Evolutionary conservation across 2,888 invertebrate genomes (phyloP).

Genomic region (Ectobius pallidus): DNA sequence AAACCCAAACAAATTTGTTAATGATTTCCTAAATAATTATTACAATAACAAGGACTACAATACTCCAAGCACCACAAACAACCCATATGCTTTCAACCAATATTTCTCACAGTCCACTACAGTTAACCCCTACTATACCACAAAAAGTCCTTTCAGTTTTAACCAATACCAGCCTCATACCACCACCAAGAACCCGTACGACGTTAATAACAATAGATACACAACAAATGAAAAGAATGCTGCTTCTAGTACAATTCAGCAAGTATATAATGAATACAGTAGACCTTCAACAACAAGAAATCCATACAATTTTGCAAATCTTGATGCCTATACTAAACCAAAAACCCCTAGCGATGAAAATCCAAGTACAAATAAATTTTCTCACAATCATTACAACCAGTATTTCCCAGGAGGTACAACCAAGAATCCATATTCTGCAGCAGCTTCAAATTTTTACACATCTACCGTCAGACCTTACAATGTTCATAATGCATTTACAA

Average conservation of each 20-base stretch:
- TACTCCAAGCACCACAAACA: slow-evolving; percentile 15
- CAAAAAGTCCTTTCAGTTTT: slow-evolving; percentile 47
- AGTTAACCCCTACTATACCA: slow-evolving; percentile 33
- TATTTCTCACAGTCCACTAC: slow-evolving; percentile 5
- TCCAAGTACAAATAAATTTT: not conserved
- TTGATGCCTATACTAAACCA: not conserved
- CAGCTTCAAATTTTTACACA: slow-evolving; percentile 8
- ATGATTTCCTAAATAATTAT: slow-evolving; percentile 4
- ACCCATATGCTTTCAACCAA: not conserved
- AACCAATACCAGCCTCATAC: slow-evolving; percentile 42
- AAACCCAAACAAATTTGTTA: not conserved
- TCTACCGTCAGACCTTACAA: not conserved
- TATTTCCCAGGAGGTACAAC: slow-evolving; percentile 48
- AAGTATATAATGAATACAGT: slow-evolving; percentile 32
- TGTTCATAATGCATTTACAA: slow-evolving; percentile 11
- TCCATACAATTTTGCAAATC: slow-evolving; percentile 46
- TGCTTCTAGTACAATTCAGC: slow-evolving; percentile 47
- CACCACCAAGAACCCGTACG: slow-evolving; percentile 37
- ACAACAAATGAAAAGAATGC: not conserved
- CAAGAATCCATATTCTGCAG: slow-evolving; percentile 46
- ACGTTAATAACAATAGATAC: slow-evolving; percentile 37
- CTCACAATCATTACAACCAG: slow-evolving; percentile 2
- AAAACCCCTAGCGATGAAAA: not conserved
- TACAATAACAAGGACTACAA: not conserved
- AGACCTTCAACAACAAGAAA: slow-evolving; percentile 49